Evolutionary conservation across 2,888 invertebrate species (phyloP), one percentile per base, ranked within the genome.

Genomic region (Drosophila suboccidentalis): DNA sequence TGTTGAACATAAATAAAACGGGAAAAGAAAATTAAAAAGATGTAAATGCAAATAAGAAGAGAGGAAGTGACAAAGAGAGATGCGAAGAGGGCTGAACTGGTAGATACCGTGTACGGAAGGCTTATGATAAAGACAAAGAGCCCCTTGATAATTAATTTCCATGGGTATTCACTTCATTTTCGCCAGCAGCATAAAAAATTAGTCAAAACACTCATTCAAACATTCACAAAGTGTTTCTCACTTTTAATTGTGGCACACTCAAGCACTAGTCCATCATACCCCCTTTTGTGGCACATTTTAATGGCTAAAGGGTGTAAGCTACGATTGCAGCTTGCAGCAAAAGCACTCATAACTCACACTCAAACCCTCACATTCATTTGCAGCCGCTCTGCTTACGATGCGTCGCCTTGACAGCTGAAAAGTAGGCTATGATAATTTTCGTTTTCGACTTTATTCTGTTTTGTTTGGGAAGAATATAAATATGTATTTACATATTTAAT

Each of bases 381-480:
- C 26, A 26, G 26, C 6, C 50, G 46, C 22, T 50, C 22, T 50
- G 47, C 19, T 11, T 10, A 2, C 19, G 10, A 11, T 19, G 10
- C 19, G 4, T 43, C 13, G 19, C n/a, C 32, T 46, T 78, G 77
- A 80, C 80, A 78, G 81, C 83, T 72, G 61, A 78, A 84, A 86
- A 78, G 73, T 70, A 71, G 84, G 80, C 89, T 71, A 74, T 78
- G 80, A 70, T 74, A 71, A 86, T 80, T 83, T 85, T 11, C 36
- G 64, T 70, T 75, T 72, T 64, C 64, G 43, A 26, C 17, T 49
- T 39, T 34, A 22, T 36, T 49, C 63, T 71, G 29, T 47, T 47
- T 50, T 55, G 22, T 44, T 59, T 72, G 67, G 58, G 55, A 32
- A 75, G 38, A 44, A 60, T 41, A 38, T 39, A 60, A 46, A 38